Percentiles rank a stretch among this genome's conserved stretches.
Conservation (phyloP, 2,113 vertebrate species). For the Riparia riparia region DNA sequence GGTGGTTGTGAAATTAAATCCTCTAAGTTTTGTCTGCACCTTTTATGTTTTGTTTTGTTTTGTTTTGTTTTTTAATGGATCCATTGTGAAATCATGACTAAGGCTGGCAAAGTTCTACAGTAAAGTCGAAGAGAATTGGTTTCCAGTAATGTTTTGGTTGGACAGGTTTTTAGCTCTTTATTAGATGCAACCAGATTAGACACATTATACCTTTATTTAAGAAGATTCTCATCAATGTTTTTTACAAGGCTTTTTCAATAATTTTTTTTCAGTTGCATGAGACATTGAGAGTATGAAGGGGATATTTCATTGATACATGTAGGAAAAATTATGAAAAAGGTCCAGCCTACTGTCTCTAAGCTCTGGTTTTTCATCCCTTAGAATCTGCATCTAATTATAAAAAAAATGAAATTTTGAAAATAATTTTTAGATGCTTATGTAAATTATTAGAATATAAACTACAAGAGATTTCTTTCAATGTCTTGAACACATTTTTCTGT, state of each 20-base stretch:
- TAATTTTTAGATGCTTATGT: neutral
- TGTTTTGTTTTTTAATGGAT: neutral
- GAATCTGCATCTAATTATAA: neutral
- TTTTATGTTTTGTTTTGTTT: neutral
- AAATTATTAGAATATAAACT: neutral
- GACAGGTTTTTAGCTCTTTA: neutral
- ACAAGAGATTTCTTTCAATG: neutral
- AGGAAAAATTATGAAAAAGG: neutral
- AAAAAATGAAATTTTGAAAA: neutral
- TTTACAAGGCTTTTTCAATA: neutral
- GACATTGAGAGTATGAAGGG: neutral
- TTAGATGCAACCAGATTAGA: neutral
- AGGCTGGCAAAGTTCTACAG: neutral
- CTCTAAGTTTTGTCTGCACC: neutral
- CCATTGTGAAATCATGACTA: neutral
- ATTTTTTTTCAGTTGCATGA: neutral
- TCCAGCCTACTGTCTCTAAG: fast-evolving
- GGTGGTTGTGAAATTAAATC: constrained; percentile 18
- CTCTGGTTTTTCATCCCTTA: neutral
- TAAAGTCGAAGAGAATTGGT: neutral
- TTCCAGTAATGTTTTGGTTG: neutral
- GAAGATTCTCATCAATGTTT: neutral
- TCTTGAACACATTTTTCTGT: neutral
- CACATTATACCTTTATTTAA: neutral
- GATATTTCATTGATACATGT: neutral